Base-by-base conservation (phyloP, 2,797 vertebrate species). In the Halcyon badia region DNA sequence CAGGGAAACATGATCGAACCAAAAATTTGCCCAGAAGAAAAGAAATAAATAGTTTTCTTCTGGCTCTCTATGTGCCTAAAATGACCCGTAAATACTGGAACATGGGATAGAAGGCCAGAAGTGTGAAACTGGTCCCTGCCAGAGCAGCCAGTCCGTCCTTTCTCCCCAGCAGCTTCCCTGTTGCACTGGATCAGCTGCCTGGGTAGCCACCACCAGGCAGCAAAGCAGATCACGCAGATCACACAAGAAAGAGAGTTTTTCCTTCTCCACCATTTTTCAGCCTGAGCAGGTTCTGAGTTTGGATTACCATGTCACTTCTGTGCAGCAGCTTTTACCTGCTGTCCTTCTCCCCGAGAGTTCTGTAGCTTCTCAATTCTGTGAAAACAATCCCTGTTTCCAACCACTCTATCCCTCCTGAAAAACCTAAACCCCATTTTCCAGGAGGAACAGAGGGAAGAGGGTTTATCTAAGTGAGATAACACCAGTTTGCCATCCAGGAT, bases 171-270 rank as follows among this genome's bases (percentile, higher is more conserved):
- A 85, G 49, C 46, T 46, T 57, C 64, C 41, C 44, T 3, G 35
- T 10, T 33, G 26, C 2, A 11, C 39, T 49, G 46, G 33, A 57
- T 83, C 88, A 41, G 51, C 30, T 11, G 4, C 33, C 42, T 28
- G 33, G 0, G 0, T 2, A 37, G 16, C 75, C 49, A 14, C 3
- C 44, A 30, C 17, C 65, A 51, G 24, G 28, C 56, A 58, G 8
- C 7, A 48, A 66, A 76, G 26, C 14, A 70, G 14, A 87, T 42
- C 21, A 79, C 28, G 60, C 33, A 54, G 35, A 33, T 30, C 37
- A 69, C 3, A 0, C 0, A 1, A 64, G 42, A 58, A 0, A 35
- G 8, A 69, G 14, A 21, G 8, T 6, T 4, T 8, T 1, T 57
- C 75, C 14, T 25, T 12, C 19, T 28, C 13, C 20, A 13, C 1